Conservation (phyloP, 2,113 vertebrate species). For the Psephotus haematonotus region DNA sequence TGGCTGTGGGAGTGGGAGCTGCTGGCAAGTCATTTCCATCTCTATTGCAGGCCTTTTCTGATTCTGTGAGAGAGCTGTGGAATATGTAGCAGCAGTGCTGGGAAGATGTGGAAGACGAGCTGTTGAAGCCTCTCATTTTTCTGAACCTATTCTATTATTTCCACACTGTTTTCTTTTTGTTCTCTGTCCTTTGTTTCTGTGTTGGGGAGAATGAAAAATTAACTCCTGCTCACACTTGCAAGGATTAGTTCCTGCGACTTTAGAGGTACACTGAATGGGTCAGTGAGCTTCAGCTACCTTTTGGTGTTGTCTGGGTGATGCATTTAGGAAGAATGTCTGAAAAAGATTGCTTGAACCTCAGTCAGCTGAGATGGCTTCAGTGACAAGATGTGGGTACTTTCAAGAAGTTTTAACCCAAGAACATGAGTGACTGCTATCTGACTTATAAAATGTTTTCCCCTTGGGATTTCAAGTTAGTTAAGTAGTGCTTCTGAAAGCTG, state of each 20-base stretch:
- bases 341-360: not conserved
- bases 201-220: constrained; percentile 64
- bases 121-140: not conserved
- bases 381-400: not conserved
- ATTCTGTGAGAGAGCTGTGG: not conserved
- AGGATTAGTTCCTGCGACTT: constrained; percentile 65
- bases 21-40: constrained; percentile 1
- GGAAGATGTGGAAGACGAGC: not conserved
- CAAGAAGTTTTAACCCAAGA: not conserved
- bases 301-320: constrained; percentile 73
- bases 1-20: constrained; percentile 4
- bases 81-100: not conserved
- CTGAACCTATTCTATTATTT: not conserved
- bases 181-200: constrained; percentile 50
- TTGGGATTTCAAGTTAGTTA: not conserved
- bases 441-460: not conserved
- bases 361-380: constrained; percentile 41
- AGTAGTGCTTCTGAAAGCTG: not conserved
- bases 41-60: not conserved
- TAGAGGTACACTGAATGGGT: constrained; percentile 72
- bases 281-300: constrained; percentile 71
- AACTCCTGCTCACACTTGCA: constrained; percentile 61
- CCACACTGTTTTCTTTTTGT: constrained; percentile 25
- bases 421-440: not conserved
- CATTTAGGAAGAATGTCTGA: constrained; percentile 54